These are phyloP conservation scores for Sarcophaga variegata DNA, from an alignment of 2,888 invertebrate genomes.

Conservation along the genomic window DNA sequence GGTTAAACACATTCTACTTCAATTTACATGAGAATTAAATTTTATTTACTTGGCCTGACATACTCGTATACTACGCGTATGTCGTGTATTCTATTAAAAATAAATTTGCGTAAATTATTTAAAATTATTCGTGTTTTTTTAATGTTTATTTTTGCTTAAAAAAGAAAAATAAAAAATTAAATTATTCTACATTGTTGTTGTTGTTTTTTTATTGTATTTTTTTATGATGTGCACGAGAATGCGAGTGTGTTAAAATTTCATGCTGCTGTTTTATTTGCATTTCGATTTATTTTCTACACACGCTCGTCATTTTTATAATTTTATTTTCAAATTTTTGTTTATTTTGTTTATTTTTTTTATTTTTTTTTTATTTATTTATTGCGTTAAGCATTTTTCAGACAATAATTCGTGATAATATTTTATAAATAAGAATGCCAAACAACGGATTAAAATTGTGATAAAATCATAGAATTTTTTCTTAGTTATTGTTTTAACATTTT, in stretches of 20 bases:
- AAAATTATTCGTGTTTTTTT: too few relatives aligned
- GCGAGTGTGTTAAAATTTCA: neutral
- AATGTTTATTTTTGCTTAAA: too few relatives aligned
- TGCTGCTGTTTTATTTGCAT: conserved; percentile 18
- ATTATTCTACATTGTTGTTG: neutral
- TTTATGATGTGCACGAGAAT: neutral
- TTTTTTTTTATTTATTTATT: conserved; percentile 39
- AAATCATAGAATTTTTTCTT: neutral
- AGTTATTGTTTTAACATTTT: neutral
- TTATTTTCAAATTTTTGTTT: neutral
- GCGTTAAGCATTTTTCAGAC: conserved; percentile 29
- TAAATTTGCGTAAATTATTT: too few relatives aligned
- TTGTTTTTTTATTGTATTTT: neutral
- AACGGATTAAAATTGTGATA: neutral
- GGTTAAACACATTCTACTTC: too few relatives aligned
- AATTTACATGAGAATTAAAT: too few relatives aligned
- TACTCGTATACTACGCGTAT: too few relatives aligned
- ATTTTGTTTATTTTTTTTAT: conserved; percentile 5
- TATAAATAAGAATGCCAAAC: neutral
- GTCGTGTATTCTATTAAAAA: too few relatives aligned
- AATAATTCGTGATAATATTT: conserved; percentile 46
- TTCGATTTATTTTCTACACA: conserved; percentile 49
- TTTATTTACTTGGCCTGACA: too few relatives aligned
- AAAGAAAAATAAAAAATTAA: neutral
- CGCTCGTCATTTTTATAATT: conserved; percentile 22